A percentile compares a stretch with the other conserved stretches of the same genome.
phyloP scores from a whole-genome alignment of 2,888 invertebrate species.

The Frankliniella fusca region DNA sequence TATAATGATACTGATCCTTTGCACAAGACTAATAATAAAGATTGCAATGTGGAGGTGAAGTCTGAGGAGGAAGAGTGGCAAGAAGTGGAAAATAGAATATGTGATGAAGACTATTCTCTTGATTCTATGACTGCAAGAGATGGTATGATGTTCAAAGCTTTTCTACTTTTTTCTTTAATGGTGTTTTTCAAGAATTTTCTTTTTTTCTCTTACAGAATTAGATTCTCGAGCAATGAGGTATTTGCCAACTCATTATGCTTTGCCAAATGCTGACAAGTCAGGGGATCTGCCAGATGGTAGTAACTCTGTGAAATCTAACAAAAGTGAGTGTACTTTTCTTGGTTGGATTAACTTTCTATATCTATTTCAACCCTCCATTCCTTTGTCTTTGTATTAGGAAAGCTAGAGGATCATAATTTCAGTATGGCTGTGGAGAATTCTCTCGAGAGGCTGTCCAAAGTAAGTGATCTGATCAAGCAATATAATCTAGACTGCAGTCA shows the following conservation, averaged over 20 bases:
- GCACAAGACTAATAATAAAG: too few species aligned
- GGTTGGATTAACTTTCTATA: background rate
- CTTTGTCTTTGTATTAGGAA: background rate
- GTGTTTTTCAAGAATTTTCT: background rate
- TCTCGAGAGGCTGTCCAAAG: background rate
- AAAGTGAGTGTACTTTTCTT: background rate
- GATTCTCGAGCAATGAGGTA: background rate
- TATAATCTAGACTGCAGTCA: background rate
- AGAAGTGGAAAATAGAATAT: background rate
- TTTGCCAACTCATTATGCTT: too few species aligned
- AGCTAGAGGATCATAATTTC: background rate
- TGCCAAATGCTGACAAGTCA: too few species aligned
- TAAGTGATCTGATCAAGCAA: background rate
- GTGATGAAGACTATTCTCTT: background rate
- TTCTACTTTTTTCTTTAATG: background rate
- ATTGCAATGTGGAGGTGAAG: background rate
- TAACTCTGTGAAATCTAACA: background rate
- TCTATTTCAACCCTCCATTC: background rate
- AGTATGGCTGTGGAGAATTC: background rate
- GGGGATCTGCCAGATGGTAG: too few species aligned
- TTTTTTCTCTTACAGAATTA: background rate
- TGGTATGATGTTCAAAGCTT: background rate
- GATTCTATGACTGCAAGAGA: background rate
- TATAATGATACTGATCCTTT: background rate
- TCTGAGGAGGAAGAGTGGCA: slow-evolving; percentile 1